Conservation (phyloP, 2,797 vertebrate species). For the Periparus ater region DNA sequence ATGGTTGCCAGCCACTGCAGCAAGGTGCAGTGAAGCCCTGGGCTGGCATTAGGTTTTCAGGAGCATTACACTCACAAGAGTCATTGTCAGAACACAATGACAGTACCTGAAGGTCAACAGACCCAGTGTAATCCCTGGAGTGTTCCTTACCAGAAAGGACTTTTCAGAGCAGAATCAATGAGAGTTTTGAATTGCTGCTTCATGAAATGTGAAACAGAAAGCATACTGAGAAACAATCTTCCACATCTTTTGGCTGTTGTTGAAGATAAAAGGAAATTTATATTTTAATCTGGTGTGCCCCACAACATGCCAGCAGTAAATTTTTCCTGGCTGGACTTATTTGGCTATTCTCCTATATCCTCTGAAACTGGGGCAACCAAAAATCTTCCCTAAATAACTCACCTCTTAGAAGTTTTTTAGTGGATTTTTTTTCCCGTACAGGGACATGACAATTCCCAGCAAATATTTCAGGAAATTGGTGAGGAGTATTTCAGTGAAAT, state of each 20-base stretch:
- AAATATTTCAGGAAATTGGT: neutral
- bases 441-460: neutral
- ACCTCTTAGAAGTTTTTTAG: neutral
- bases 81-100: neutral
- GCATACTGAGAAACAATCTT: neutral
- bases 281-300: neutral
- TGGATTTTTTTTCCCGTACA: too few species aligned
- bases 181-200: neutral
- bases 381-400: rapidly evolving
- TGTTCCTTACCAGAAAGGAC: neutral
- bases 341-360: neutral
- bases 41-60: neutral
- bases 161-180: neutral
- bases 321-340: neutral
- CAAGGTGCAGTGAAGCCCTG: neutral
- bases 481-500: neutral
- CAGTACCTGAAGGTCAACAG: neutral
- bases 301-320: neutral
- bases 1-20: neutral
- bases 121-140: neutral
- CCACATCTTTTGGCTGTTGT: neutral
- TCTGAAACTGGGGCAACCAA: neutral
- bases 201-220: neutral
- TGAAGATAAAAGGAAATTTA: neutral
- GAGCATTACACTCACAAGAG: neutral